A percentile compares a stretch with the other conserved stretches of the same genome.
Conservation (phyloP, 2,113 vertebrate species). For the Anarhynchus alexandrinus region DNA sequence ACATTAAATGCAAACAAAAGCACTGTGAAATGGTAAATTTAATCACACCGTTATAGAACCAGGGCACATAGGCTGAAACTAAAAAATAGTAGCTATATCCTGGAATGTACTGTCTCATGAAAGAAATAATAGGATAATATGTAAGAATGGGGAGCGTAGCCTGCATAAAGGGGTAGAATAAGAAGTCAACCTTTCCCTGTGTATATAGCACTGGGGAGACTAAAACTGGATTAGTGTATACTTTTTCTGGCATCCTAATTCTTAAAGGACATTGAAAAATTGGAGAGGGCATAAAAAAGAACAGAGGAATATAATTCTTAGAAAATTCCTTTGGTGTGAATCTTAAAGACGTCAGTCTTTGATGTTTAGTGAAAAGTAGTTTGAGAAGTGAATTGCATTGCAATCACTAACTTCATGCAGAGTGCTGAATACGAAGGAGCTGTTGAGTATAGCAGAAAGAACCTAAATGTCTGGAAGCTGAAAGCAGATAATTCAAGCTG, state of each 20-base stretch:
- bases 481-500: background rate
- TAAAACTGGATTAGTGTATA: background rate
- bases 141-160: background rate
- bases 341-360: background rate
- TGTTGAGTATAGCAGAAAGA: background rate
- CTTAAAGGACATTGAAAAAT: background rate
- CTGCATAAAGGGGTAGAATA: background rate
- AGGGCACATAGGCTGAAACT: background rate
- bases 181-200: background rate
- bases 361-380: background rate
- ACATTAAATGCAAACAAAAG: background rate
- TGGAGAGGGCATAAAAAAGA: background rate
- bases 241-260: background rate
- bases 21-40: conserved; percentile 1
- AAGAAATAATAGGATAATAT: background rate
- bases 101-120: background rate
- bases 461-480: background rate
- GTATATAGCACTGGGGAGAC: background rate
- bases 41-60: background rate
- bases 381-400: background rate
- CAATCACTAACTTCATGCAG: background rate
- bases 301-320: background rate
- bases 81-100: background rate
- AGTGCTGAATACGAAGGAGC: background rate
- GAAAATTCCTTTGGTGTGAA: background rate